A percentile compares a stretch with the other conserved stretches of the same genome.
These are phyloP conservation scores for Phortica okadai DNA, from an alignment of 2,888 invertebrate genomes.

Conservation along the genomic window DNA sequence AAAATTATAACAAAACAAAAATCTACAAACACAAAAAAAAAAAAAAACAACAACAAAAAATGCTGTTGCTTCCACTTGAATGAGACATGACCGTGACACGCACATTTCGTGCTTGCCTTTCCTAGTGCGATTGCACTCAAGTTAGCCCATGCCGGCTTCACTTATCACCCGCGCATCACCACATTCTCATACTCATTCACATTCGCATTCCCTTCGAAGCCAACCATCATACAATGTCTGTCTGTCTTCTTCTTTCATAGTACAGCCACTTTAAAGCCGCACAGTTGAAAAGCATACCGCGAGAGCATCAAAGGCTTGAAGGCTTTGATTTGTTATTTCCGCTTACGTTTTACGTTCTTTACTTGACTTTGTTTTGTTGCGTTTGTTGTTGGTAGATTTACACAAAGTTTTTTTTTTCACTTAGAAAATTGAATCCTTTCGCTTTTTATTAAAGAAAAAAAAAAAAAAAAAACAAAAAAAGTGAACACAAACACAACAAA, in stretches of 20 bases:
- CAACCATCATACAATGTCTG: not conserved
- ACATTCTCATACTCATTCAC: not conserved
- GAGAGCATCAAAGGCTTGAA: constrained; percentile 19
- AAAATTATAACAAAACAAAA: not conserved
- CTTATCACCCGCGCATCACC: not conserved
- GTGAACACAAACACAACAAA: constrained; percentile 25
- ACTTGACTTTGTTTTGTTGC: constrained; percentile 39
- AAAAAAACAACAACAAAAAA: too few species aligned
- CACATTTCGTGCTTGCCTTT: too few species aligned
- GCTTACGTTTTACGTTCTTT: constrained; percentile 39
- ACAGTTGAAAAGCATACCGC: constrained; percentile 10
- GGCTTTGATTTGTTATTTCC: constrained; percentile 34
- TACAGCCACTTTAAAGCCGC: not conserved
- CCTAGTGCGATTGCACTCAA: not conserved
- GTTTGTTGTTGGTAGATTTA: constrained; percentile 2
- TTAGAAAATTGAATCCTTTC: constrained; percentile 65
- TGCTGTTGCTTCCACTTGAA: too few species aligned
- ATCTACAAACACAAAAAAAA: too few species aligned
- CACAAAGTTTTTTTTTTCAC: constrained; percentile 29
- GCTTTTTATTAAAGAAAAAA: constrained; percentile 47
- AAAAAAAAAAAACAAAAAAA: not conserved
- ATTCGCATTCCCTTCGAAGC: not conserved
- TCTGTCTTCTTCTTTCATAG: not conserved
- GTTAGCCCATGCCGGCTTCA: not conserved
- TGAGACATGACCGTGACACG: too few species aligned